phyloP scores from a whole-genome alignment of 2,113 vertebrate species.

The Callithrix jacchus region DNA sequence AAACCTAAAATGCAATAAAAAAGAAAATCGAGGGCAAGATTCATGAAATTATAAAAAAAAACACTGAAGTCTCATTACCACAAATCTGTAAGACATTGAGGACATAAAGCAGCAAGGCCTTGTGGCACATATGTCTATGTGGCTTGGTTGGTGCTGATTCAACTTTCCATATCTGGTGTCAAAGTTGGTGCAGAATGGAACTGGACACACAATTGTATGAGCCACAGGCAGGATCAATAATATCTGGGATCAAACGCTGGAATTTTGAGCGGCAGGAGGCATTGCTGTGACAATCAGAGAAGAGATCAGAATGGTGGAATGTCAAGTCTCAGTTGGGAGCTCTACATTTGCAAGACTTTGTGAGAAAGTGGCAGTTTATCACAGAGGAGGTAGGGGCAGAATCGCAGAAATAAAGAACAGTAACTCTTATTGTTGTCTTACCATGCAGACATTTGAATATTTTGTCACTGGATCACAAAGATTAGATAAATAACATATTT shows the following conservation, averaged over 20 bases:
- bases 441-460: background rate
- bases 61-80: background rate
- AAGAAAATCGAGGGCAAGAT: background rate
- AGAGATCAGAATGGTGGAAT: background rate
- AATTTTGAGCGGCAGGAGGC: background rate
- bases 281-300: background rate
- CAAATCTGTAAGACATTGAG: background rate
- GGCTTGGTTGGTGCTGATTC: background rate
- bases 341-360: no score
- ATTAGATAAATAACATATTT: background rate
- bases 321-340: accelerated
- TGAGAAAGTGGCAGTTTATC: background rate
- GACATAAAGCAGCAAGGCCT: background rate
- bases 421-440: background rate
- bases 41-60: background rate
- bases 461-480: background rate
- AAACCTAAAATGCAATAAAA: no score
- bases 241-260: background rate
- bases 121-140: background rate
- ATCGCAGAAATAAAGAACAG: background rate
- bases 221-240: background rate
- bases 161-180: background rate
- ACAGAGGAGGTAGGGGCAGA: background rate
- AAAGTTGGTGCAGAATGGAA: background rate
- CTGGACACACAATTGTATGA: background rate